A percentile compares a stretch with the other conserved stretches of the same genome.
These are phyloP conservation scores for Eurytoma californica DNA, from an alignment of 2,888 invertebrate genomes.

Conservation along the genomic window DNA sequence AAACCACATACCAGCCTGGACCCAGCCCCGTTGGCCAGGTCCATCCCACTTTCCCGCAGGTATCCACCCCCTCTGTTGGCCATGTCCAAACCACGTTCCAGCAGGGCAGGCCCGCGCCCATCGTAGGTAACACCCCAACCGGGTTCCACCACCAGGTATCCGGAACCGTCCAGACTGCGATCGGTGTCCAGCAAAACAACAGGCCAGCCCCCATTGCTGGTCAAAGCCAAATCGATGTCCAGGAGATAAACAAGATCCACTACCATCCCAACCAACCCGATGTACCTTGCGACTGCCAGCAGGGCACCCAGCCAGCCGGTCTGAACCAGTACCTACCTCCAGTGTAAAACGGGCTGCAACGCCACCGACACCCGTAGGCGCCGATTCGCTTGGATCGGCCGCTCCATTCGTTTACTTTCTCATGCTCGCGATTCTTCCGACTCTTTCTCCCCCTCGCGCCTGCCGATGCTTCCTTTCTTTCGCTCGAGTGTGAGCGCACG, in stretches of 20 bases:
- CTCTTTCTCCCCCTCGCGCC: conserved; percentile 4
- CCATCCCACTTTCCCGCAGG: too few species aligned
- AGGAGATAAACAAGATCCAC: neutral
- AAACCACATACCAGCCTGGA: too few species aligned
- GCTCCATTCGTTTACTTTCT: neutral
- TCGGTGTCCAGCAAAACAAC: too few species aligned
- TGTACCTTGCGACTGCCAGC: conserved; percentile 65
- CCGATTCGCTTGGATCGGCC: neutral
- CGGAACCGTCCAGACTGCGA: too few species aligned
- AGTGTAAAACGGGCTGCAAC: conserved; percentile 21
- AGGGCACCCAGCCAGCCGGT: conserved; percentile 61
- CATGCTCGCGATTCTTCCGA: conserved; percentile 1
- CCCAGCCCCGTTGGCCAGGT: too few species aligned
- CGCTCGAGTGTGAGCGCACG: neutral
- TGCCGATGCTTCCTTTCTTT: neutral
- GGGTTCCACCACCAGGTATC: too few species aligned
- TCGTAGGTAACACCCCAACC: too few species aligned
- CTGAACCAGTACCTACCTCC: conserved; percentile 66
- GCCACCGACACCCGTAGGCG: neutral
- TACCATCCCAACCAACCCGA: conserved; percentile 49
- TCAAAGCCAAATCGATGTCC: too few species aligned
- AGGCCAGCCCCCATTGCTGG: too few species aligned
- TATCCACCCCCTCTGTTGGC: too few species aligned
- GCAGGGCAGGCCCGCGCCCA: too few species aligned
- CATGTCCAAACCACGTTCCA: too few species aligned